Conservation (phyloP, 2,888 invertebrate species). For the Iphiclides podalirius region DNA sequence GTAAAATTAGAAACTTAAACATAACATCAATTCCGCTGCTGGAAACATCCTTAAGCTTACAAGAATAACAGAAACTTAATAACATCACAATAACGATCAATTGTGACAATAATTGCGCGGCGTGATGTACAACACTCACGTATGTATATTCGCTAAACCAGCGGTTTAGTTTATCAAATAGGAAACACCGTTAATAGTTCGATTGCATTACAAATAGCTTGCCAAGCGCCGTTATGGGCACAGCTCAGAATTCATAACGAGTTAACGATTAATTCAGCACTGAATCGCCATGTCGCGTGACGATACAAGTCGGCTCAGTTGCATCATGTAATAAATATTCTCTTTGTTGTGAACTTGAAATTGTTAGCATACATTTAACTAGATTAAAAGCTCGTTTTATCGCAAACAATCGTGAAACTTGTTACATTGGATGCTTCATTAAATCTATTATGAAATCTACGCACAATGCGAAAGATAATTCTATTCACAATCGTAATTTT, state of each 20-base stretch:
- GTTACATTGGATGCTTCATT: conserved; percentile 4
- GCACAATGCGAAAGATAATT: background rate
- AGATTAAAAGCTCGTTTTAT: background rate
- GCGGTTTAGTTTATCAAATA: too few species aligned
- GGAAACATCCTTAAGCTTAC: too few species aligned
- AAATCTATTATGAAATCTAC: conserved; percentile 1
- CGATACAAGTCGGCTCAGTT: conserved; percentile 11
- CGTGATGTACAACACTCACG: too few species aligned
- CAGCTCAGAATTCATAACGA: background rate
- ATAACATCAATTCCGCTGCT: too few species aligned
- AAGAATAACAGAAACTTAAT: too few species aligned
- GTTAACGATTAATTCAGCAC: conserved; percentile 3
- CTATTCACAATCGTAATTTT: too few species aligned
- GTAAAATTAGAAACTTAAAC: too few species aligned
- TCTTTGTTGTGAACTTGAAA: conserved; percentile 15
- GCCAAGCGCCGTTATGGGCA: background rate
- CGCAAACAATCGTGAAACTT: conserved; percentile 15
- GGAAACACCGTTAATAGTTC: too few species aligned
- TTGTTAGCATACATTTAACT: conserved; percentile 15
- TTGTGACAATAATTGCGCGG: too few species aligned
- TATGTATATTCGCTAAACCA: too few species aligned
- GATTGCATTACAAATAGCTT: background rate
- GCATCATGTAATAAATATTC: conserved; percentile 14
- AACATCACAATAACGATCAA: too few species aligned
- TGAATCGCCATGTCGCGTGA: conserved; percentile 6